Base-by-base conservation (phyloP, 2,797 vertebrate species). In the Mastacembelus armatus region DNA sequence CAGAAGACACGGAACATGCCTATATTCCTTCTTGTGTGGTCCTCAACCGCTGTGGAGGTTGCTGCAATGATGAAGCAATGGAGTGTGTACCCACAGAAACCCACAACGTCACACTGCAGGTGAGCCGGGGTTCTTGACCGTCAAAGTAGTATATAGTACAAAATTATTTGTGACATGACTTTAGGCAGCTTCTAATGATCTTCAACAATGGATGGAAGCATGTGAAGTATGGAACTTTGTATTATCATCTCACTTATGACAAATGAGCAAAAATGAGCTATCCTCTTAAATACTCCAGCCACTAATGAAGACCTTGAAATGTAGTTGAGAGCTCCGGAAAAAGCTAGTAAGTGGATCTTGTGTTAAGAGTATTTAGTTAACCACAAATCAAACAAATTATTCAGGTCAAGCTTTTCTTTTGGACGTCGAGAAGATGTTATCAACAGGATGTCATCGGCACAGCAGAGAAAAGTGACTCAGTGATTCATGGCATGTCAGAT, bases 11-110 rank as follows among this genome's bases (percentile, higher is more conserved):
- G 0, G 96, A 96, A 66, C 93, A 94, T 85, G 95, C 91, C 35
- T 98, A 95, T 86, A 91, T 94, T 88, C 97, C 97, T 0, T 95
- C 96, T 74, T 97, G 96, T 4, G 96, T 98, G 60, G 95, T 94
- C 64, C 90, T 98, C 62, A 93, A 91, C 73, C 94, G 96, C 74
- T 98, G 97, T 21, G 96, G 93, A 0, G 97, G 97, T 72, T 98
- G 95, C 92, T 98, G 97, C 85, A 94, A 77, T 0, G 97, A 98
- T 2, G 97, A 98, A 76, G 91, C 93, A 1, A 82, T 95, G 58
- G 96, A 98, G 90, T 98, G 97, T 18, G 94, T 96, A 27, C 94
- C 96, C 55, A 91, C 91, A 0, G 94, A 95, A 71, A 92, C 94
- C 24, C 87, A 83, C 74, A 98, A 98, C 52, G 66, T 96, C 84